These are phyloP conservation scores for Epinephelus awoara DNA, from an alignment of 2,797 vertebrate genomes.

Conservation along the genomic window DNA sequence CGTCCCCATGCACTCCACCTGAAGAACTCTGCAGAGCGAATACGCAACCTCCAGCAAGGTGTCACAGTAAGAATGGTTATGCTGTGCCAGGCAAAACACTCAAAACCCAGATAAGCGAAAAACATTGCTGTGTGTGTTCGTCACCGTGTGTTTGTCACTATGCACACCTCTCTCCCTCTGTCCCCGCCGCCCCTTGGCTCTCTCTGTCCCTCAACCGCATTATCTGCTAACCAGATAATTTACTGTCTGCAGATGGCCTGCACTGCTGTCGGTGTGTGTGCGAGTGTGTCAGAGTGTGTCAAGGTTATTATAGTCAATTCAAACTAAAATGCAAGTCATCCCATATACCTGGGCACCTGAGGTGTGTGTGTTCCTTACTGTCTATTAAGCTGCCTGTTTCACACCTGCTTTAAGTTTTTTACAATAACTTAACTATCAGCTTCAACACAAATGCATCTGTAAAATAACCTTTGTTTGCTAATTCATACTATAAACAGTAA, in stretches of 20 bases:
- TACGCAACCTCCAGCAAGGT: slow-evolving; percentile 17
- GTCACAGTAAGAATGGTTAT: neutral
- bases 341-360: neutral
- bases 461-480: slow-evolving; percentile 4
- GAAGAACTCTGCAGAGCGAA: neutral
- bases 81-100: slow-evolving; percentile 8
- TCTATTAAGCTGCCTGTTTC: neutral
- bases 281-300: slow-evolving; percentile 26
- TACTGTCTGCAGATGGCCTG: slow-evolving; percentile 70
- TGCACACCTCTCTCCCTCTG: neutral
- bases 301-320: slow-evolving; percentile 61
- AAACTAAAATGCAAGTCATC: slow-evolving; percentile 49
- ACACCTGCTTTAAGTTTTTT: neutral
- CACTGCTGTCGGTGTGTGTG: slow-evolving; percentile 51
- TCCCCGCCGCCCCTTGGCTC: slow-evolving; percentile 24
- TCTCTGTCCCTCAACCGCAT: slow-evolving; percentile 39
- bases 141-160: slow-evolving; percentile 4
- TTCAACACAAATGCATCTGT: neutral
- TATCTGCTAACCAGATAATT: slow-evolving; percentile 71
- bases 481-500: neutral
- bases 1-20: neutral
- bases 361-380: neutral
- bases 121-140: slow-evolving; percentile 13
- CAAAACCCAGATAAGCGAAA: slow-evolving; percentile 19
- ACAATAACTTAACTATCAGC: too few species aligned